phyloP scores from a whole-genome alignment of 2,888 invertebrate species.

The Crossocerus cetratus region DNA sequence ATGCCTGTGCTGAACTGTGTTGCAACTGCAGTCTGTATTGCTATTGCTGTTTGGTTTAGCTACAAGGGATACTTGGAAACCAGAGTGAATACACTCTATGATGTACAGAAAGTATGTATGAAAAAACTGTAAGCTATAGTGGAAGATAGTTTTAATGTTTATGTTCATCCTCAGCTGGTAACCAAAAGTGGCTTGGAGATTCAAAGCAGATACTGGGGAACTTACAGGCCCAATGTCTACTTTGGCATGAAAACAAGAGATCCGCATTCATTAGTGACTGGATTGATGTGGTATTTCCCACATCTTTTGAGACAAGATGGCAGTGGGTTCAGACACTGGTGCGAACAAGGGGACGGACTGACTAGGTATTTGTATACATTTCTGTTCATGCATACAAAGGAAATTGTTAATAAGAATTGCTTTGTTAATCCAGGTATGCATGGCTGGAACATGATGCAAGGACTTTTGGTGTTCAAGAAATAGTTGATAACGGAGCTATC shows the following conservation, averaged over 20 bases:
- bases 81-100: conserved; percentile 90
- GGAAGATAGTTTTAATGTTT: conserved; percentile 2
- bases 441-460: conserved; percentile 97
- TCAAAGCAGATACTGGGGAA: conserved; percentile 94
- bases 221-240: conserved; percentile 92
- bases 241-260: conserved; percentile 95
- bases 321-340: conserved; percentile 92
- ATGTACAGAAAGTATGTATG: conserved; percentile 83
- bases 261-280: conserved; percentile 92
- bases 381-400: neutral
- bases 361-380: conserved; percentile 79
- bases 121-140: neutral
- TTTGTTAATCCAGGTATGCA: conserved; percentile 79
- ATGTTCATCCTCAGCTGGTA: conserved; percentile 81
- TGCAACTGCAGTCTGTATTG: conserved; percentile 78
- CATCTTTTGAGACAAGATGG: conserved; percentile 82
- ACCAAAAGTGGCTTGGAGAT: conserved; percentile 83
- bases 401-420: neutral
- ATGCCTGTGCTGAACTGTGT: conserved; percentile 62
- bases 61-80: conserved; percentile 92
- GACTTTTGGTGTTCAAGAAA: conserved; percentile 93
- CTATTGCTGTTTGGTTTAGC: conserved; percentile 86
- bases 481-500: conserved; percentile 87
- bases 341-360: conserved; percentile 91
- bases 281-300: conserved; percentile 97